phyloP scores from a whole-genome alignment of 1,140 invertebrate genomes.

The Habropoda laboriosa region DNA sequence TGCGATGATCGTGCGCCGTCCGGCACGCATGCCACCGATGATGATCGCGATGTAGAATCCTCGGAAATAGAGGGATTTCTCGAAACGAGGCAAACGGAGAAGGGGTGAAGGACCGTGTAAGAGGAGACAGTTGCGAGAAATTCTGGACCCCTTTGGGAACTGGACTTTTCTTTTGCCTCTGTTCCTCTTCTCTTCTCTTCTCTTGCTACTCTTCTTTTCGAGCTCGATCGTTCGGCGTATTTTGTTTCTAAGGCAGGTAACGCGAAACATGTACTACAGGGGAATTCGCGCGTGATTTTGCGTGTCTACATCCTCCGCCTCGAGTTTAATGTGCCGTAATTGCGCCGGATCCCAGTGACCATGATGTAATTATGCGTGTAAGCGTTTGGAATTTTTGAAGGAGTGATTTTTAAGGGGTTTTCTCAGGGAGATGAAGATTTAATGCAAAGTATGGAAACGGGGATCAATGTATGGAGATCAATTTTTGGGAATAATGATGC shows the following conservation, averaged over 20 bases:
- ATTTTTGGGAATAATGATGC: too few relatives aligned
- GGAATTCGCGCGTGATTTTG: not conserved
- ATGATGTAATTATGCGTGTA: not conserved
- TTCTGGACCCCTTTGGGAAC: not conserved
- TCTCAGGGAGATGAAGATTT: too few relatives aligned
- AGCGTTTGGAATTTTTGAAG: too few relatives aligned
- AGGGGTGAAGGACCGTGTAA: not conserved
- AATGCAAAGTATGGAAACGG: too few relatives aligned
- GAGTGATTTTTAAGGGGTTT: too few relatives aligned
- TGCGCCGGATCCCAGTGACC: too few relatives aligned
- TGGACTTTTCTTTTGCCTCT: not conserved
- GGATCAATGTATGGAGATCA: too few relatives aligned
- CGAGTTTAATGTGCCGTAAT: not conserved
- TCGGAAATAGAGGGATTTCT: slow-evolving; percentile 26
- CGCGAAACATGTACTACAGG: not conserved
- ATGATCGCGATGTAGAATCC: slow-evolving; percentile 37
- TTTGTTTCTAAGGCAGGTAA: not conserved
- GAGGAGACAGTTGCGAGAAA: not conserved
- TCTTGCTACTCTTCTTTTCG: not conserved
- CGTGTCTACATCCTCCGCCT: not conserved
- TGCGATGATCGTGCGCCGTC: slow-evolving; percentile 25
- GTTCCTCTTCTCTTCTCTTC: not conserved
- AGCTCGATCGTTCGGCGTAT: not conserved
- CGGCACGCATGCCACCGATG: slow-evolving; percentile 27
- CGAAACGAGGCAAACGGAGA: not conserved